Evolutionary conservation across 2,797 vertebrate genomes (phyloP), one percentile per base, ranked within the genome.

Genomic region (Parotocinclus haroldoi): DNA sequence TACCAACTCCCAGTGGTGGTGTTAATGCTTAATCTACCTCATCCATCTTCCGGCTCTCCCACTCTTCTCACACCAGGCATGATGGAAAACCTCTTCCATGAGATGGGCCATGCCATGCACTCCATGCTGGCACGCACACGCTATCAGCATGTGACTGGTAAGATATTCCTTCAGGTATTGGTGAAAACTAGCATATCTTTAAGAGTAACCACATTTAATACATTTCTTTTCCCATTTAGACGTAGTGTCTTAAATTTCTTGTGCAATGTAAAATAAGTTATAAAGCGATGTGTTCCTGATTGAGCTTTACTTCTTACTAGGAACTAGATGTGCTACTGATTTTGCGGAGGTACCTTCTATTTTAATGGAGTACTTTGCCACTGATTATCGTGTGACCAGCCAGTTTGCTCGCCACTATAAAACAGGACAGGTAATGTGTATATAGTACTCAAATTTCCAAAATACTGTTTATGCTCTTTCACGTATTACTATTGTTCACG

Each of bases 1-100:
- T 99, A 99, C 74, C 96, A 99, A 74, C 89, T 95, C 14, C 97
- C 97, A 0, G 87, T 98, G 0, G 96, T 98, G 66, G 97, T 98
- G 67, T 87, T 99, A 50, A 97, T 98, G 96, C 86, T 99, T 76
- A 98, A 89, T 70, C 90, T 99, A 39, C 93, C 96, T 7, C 87
- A 82, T 1, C 91, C 93, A 18, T 87, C 88, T 16, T 89, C 84
- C 70, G 79, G 74, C 0, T 76, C 86, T 8, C 95, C 96, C 57
- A 93, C 92, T 0, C 85, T 98, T 9, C 84, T 99, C 12, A 95
- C 92, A 8, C 96, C 97, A 0, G 91, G 92, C 14, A 98, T 98
- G 96, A 95, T 98, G 96, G 96, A 99, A 77, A 99, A 99, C 80
- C 95, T 99, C 18, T 99, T 99, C 84, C 97, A 99, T 17, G 97